phyloP scores from a whole-genome alignment of 2,797 vertebrate species.

The Botia almorhae region DNA sequence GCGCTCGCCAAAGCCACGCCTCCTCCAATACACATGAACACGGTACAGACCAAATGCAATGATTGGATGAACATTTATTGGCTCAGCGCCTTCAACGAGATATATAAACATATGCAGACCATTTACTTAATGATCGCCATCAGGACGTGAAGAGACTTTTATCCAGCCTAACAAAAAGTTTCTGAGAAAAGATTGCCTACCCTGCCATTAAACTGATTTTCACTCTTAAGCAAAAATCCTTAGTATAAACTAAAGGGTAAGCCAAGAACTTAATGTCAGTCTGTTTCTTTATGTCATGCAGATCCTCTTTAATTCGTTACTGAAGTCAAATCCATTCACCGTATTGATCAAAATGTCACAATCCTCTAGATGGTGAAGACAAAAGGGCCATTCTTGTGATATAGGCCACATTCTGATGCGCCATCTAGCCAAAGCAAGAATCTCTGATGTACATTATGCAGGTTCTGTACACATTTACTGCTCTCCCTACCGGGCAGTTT shows the following conservation, averaged over 20 bases:
- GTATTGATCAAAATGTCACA: conserved; percentile 50
- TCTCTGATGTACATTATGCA: conserved; percentile 7
- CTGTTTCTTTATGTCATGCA: conserved; percentile 19
- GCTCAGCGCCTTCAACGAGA: too few relatives aligned
- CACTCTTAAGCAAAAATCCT: too few relatives aligned
- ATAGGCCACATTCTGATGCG: not conserved
- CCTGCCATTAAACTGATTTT: too few relatives aligned
- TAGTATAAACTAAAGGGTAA: not conserved
- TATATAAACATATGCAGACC: too few relatives aligned
- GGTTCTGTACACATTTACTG: conserved; percentile 12
- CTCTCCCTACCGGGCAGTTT: not conserved
- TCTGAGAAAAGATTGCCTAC: too few relatives aligned
- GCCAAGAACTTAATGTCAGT: not conserved
- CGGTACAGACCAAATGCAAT: too few relatives aligned
- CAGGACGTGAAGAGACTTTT: too few relatives aligned
- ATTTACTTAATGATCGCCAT: too few relatives aligned
- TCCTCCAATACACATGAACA: too few relatives aligned
- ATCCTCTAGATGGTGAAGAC: conserved; percentile 36
- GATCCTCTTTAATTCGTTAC: conserved; percentile 48
- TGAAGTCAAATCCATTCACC: conserved; percentile 51
- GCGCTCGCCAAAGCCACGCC: too few relatives aligned
- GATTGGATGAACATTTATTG: too few relatives aligned
- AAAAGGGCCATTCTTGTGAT: conserved; percentile 11
- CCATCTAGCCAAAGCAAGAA: not conserved
- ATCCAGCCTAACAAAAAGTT: too few relatives aligned